A percentile compares a stretch with the other conserved stretches of the same genome.
phyloP scores from a whole-genome alignment of 2,113 vertebrate species.

The Takifugu bimaculatus region DNA sequence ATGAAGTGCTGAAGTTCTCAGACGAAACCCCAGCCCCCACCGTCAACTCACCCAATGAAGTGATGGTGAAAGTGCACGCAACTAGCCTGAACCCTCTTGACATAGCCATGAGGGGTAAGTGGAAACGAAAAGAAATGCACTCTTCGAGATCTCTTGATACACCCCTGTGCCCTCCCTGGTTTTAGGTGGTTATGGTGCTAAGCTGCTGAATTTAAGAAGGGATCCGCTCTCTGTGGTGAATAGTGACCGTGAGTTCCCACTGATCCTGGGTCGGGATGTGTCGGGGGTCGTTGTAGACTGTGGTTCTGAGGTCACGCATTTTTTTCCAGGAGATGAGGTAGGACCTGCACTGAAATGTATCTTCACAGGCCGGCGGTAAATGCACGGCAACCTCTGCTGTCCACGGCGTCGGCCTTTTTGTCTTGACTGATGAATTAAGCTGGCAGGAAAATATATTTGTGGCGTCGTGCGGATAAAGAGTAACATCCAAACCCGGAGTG shows the following conservation, averaged over 20 bases:
- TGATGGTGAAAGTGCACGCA: conserved; percentile 86
- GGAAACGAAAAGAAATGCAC: no score
- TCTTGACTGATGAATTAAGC: no score
- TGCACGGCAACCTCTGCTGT: no score
- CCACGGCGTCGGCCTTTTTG: no score
- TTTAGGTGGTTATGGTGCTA: conserved; percentile 87
- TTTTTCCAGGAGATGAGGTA: conserved; percentile 91
- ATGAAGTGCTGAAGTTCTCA: conserved; percentile 80
- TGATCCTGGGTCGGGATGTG: conserved; percentile 88
- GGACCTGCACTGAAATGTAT: background rate
- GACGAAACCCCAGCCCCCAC: conserved; percentile 74
- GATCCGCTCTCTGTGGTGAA: conserved; percentile 78
- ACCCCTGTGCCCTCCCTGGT: background rate
- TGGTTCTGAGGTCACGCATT: conserved; percentile 83
- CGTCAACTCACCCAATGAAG: conserved; percentile 82
- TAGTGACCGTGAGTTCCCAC: conserved; percentile 79
- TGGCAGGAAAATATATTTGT: no score
- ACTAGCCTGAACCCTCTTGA: conserved; percentile 91
- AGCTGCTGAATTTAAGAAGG: conserved; percentile 80
- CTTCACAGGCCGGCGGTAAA: background rate
- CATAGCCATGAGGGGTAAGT: conserved; percentile 90
- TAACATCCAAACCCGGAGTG: no score
- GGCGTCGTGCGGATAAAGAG: no score
- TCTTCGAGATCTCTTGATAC: no score
- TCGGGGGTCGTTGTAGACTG: conserved; percentile 91